These are phyloP conservation scores for Varanus komodoensis DNA, from an alignment of 2,113 vertebrate genomes.

Conservation along the genomic window DNA sequence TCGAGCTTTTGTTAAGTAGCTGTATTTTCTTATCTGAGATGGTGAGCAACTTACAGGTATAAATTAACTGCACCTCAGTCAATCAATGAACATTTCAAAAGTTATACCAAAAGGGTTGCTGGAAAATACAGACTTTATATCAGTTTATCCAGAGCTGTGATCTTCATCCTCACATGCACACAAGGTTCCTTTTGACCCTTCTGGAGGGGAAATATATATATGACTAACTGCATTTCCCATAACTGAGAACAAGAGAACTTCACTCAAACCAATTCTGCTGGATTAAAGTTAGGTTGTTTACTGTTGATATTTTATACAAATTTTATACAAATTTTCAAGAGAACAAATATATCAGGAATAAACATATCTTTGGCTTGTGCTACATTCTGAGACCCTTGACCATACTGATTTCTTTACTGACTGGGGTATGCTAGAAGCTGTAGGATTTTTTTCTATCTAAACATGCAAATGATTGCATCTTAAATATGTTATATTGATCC, in stretches of 20 bases:
- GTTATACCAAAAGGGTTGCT: neutral
- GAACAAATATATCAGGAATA: neutral
- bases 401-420: neutral
- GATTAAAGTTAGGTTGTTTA: neutral
- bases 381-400: neutral
- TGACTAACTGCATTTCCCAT: neutral
- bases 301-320: neutral
- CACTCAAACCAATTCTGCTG: neutral
- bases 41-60: neutral
- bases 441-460: too few species aligned
- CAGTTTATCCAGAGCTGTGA: too few species aligned
- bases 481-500: neutral
- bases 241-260: neutral
- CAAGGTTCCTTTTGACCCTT: neutral
- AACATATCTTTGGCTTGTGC: neutral
- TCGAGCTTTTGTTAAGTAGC: neutral
- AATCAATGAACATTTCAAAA: neutral
- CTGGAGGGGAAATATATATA: neutral
- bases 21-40: neutral
- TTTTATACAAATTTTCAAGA: neutral
- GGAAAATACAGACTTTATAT: neutral
- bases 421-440: too few species aligned
- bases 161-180: neutral
- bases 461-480: neutral
- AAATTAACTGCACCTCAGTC: neutral